Evolutionary conservation across 1,140 invertebrate species (phyloP).

Genomic region (Paramacrobiotus metropolitanus): DNA sequence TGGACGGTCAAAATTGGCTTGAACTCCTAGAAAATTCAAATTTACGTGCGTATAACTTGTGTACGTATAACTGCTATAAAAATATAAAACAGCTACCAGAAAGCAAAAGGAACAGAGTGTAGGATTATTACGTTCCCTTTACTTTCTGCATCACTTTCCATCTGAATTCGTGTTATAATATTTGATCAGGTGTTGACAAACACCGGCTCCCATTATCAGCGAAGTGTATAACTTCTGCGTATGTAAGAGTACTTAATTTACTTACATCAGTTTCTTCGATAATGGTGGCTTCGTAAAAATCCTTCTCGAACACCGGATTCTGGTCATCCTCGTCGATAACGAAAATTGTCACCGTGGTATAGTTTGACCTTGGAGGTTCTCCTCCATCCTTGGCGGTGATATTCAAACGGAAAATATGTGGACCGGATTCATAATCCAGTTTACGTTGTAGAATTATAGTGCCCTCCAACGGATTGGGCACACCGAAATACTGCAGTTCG

Average conservation of each 20-base stretch:
- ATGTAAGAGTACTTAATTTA: not conserved
- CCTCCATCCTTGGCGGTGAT: not conserved
- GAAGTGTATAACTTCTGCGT: not conserved
- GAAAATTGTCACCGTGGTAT: not conserved
- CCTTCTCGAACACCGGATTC: not conserved
- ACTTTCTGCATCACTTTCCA: not conserved
- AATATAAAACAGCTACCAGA: too few relatives aligned
- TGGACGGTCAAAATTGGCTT: not conserved
- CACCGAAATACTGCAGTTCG: not conserved
- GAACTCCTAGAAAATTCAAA: not conserved
- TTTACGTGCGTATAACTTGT: not conserved
- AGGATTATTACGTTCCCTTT: too few relatives aligned
- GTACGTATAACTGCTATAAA: not conserved
- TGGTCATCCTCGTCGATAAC: not conserved
- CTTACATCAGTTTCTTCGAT: not conserved
- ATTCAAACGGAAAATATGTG: not conserved
- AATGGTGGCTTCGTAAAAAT: not conserved
- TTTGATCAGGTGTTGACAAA: too few relatives aligned
- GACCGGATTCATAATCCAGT: not conserved
- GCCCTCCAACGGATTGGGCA: not conserved
- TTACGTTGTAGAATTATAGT: not conserved
- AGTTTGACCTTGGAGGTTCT: not conserved
- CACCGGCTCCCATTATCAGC: too few relatives aligned
- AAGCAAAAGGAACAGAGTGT: too few relatives aligned
- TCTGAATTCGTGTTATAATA: not conserved